A percentile compares a stretch with the other conserved stretches of the same genome.
Evolutionary conservation across 1,140 invertebrate species (phyloP).

Genomic region (Bilobella aurantiaca): DNA sequence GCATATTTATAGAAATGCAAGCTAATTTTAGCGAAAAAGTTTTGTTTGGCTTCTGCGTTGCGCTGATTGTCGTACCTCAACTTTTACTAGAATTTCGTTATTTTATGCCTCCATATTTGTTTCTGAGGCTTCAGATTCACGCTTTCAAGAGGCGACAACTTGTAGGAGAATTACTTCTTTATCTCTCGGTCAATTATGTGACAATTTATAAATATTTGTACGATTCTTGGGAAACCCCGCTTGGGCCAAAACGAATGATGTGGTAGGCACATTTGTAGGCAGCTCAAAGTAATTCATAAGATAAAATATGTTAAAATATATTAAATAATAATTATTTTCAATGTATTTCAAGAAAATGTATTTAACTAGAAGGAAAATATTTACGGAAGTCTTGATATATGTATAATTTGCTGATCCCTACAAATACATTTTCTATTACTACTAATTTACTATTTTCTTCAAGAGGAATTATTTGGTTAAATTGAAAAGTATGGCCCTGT

Average conservation of each 20-base stretch:
- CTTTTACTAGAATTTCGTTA: neutral
- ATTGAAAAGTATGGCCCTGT: too few relatives aligned
- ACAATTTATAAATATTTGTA: neutral
- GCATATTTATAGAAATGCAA: neutral
- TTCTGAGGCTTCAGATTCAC: neutral
- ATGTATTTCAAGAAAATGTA: too few relatives aligned
- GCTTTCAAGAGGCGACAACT: neutral
- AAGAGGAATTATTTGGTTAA: too few relatives aligned
- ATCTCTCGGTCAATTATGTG: neutral
- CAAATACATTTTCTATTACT: too few relatives aligned
- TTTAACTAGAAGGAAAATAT: too few relatives aligned
- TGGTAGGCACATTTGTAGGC: too few relatives aligned
- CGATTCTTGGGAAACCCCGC: neutral
- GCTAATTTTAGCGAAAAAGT: neutral
- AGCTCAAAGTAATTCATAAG: too few relatives aligned
- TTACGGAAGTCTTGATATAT: too few relatives aligned
- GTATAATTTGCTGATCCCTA: too few relatives aligned
- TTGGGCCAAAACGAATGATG: neutral
- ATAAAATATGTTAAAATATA: too few relatives aligned
- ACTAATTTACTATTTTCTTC: too few relatives aligned
- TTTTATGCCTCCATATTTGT: neutral
- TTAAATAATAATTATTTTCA: too few relatives aligned
- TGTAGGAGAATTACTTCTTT: neutral
- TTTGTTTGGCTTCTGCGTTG: neutral
- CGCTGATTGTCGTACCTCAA: neutral